These are phyloP conservation scores for Antennarius striatus DNA, from an alignment of 2,113 vertebrate genomes.

Conservation along the genomic window DNA sequence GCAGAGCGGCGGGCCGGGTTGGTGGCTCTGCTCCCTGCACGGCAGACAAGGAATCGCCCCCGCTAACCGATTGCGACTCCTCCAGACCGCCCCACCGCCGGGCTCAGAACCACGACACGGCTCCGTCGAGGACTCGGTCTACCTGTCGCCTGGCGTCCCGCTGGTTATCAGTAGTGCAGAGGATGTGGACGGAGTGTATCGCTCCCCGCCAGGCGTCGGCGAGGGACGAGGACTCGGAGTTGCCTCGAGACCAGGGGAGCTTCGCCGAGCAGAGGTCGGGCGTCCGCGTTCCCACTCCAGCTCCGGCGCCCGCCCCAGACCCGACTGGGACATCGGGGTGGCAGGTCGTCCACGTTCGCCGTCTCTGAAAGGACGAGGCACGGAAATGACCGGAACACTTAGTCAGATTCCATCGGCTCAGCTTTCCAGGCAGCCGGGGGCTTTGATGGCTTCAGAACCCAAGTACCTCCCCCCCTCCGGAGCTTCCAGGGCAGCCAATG, in stretches of 20 bases:
- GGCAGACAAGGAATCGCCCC: slow-evolving; percentile 91
- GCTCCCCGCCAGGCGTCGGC: slow-evolving; percentile 61
- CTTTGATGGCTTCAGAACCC: slow-evolving; percentile 59
- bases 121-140: slow-evolving; percentile 64
- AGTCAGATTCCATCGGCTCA: slow-evolving; percentile 72
- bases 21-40: slow-evolving; percentile 90
- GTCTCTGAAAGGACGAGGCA: slow-evolving; percentile 69
- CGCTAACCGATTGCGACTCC: slow-evolving; percentile 87
- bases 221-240: slow-evolving; percentile 59
- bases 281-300: slow-evolving; percentile 82
- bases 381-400: slow-evolving; percentile 57
- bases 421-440: slow-evolving; percentile 60
- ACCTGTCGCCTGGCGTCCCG: slow-evolving; percentile 61
- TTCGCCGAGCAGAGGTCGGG: slow-evolving; percentile 61
- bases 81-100: slow-evolving; percentile 70
- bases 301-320: slow-evolving; percentile 77
- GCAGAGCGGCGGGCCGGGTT: slow-evolving; percentile 77
- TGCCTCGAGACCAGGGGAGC: slow-evolving; percentile 56
- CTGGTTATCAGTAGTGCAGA: slow-evolving; percentile 50
- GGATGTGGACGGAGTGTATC: slow-evolving; percentile 75
- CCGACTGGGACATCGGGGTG: slow-evolving; percentile 67
- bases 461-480: slow-evolving; percentile 78
- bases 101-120: slow-evolving; percentile 28
- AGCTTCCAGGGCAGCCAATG: slow-evolving; percentile 53
- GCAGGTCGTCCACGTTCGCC: slow-evolving; percentile 77